These are phyloP conservation scores for Anolis apletophallus DNA, from an alignment of 2,797 vertebrate species.

Conservation along the genomic window DNA sequence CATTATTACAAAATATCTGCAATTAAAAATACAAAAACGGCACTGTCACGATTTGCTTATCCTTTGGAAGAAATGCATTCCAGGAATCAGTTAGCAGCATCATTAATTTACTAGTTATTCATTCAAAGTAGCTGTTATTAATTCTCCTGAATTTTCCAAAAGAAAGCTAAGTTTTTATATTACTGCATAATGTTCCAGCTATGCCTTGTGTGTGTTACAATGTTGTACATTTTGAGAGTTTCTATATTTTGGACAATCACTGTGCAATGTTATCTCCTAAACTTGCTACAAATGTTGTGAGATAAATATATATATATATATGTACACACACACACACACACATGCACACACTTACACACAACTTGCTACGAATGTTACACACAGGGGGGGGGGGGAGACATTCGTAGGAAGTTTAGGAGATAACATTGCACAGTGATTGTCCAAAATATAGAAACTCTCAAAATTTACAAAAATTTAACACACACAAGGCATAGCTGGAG, in stretches of 20 bases:
- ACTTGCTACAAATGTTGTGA: background rate
- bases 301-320: background rate
- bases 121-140: background rate
- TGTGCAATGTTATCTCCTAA: background rate
- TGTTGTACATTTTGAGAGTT: constrained; percentile 2
- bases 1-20: background rate
- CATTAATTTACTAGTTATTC: background rate
- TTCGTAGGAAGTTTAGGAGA: background rate
- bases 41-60: background rate
- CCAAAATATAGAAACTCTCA: background rate
- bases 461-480: no score
- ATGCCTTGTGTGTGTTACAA: no score
- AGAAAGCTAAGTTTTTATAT: background rate
- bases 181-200: no score
- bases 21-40: background rate
- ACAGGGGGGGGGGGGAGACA: no score
- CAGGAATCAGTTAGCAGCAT: background rate
- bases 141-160: background rate
- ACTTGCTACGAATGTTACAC: no score
- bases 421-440: background rate
- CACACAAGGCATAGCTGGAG: background rate
- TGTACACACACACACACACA: no score
- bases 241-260: background rate
- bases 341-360: no score
- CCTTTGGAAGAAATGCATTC: background rate